Percentiles rank a stretch among this genome's conserved stretches.
These are phyloP conservation scores for Drepanosiphum platanoidis DNA, from an alignment of 2,888 invertebrate genomes.

Conservation along the genomic window DNA sequence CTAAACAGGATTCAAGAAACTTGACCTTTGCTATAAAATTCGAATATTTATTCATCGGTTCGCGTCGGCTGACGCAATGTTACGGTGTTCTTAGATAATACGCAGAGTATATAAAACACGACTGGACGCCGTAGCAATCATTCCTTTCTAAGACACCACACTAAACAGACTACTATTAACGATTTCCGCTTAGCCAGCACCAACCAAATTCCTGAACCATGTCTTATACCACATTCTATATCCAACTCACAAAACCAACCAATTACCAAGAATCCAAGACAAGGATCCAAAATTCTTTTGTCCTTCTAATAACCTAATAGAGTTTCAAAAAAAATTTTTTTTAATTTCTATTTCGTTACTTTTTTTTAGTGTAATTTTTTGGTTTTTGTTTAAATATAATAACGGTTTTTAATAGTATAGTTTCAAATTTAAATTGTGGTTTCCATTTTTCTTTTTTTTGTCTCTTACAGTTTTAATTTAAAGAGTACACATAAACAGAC, in stretches of 20 bases:
- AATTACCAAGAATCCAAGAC: conserved; percentile 33
- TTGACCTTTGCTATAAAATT: conserved; percentile 36
- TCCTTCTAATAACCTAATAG: conserved; percentile 52
- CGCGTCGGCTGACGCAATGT: conserved; percentile 46
- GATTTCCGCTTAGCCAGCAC: conserved; percentile 39
- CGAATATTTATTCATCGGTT: conserved; percentile 9
- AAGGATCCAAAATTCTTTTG: conserved; percentile 40
- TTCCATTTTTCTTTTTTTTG: conserved; percentile 5
- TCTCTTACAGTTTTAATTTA: conserved; percentile 36
- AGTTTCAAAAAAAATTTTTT: background rate
- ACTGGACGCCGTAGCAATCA: conserved; percentile 29
- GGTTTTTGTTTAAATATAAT: background rate
- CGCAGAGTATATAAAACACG: conserved; percentile 31
- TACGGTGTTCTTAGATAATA: conserved; percentile 38
- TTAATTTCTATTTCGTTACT: background rate
- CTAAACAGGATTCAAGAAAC: conserved; percentile 31
- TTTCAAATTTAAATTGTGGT: conserved; percentile 17
- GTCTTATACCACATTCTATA: conserved; percentile 21
- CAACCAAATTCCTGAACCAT: conserved; percentile 45
- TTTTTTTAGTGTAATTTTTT: background rate
- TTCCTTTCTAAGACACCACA: conserved; percentile 39
- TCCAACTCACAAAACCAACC: conserved; percentile 34
- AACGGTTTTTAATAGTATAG: background rate
- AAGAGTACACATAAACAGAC: conserved; percentile 12
- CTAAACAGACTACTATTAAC: conserved; percentile 30